Evolutionary conservation across 2,113 vertebrate species (phyloP).

Genomic region (Otis tarda): DNA sequence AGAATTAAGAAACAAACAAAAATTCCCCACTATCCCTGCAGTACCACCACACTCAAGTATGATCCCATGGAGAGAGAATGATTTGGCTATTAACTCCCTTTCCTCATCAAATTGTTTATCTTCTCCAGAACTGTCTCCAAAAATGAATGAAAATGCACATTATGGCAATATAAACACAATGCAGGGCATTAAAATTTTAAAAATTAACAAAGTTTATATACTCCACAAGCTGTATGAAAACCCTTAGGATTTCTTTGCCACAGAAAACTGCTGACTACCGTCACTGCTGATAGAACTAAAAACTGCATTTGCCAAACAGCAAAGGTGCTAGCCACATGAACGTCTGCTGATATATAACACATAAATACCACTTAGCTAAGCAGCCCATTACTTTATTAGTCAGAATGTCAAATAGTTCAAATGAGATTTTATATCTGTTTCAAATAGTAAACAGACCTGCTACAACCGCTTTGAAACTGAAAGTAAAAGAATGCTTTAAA

Average conservation of each 20-base stretch:
- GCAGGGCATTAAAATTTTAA: not conserved
- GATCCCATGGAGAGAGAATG: not conserved
- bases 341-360: not conserved
- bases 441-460: not conserved
- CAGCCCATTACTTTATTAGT: not conserved
- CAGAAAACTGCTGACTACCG: not conserved
- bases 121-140: not conserved
- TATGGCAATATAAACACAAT: not conserved
- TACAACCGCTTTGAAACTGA: not conserved
- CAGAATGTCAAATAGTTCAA: not conserved
- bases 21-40: not conserved
- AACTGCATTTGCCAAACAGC: not conserved
- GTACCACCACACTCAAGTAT: not conserved
- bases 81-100: not conserved
- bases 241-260: not conserved
- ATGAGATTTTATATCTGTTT: not conserved
- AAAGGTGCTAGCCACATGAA: not conserved
- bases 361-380: not conserved
- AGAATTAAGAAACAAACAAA: not conserved
- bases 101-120: not conserved
- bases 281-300: not conserved
- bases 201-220: not conserved
- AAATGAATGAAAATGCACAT: not conserved
- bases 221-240: not conserved
- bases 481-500: not conserved